Conservation (phyloP, 2,797 vertebrate species). For the Lacerta viridis region DNA sequence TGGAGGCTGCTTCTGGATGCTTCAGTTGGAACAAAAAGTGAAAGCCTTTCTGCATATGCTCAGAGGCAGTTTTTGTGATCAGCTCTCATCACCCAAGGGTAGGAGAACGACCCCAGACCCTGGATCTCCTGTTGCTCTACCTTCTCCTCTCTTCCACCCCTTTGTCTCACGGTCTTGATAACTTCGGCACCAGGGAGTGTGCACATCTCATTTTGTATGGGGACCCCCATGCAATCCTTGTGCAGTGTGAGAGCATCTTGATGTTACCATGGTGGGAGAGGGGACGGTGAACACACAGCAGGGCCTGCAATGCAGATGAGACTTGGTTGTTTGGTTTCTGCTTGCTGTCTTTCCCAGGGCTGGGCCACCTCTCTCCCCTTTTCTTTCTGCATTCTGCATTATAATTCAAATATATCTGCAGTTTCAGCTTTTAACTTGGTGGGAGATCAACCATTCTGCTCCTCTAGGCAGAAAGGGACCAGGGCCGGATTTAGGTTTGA, state of each 20-base stretch:
- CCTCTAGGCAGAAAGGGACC: no score
- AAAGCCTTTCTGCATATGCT: background rate
- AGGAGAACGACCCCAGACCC: background rate
- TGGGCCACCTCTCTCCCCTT: accelerated
- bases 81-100: background rate
- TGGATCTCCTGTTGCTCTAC: background rate
- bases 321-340: background rate
- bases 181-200: no score
- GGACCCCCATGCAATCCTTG: background rate
- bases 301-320: background rate
- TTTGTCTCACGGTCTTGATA: background rate
- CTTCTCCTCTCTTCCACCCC: background rate
- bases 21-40: background rate
- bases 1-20: background rate
- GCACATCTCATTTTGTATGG: background rate
- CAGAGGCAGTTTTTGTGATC: background rate
- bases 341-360: background rate
- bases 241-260: background rate
- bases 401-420: no score
- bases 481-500: no score
- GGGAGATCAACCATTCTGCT: no score
- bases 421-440: no score
- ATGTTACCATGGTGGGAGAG: background rate
- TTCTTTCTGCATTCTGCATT: slow-evolving; percentile 21
- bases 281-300: background rate